phyloP scores from a whole-genome alignment of 2,888 invertebrate species.

The Eurytoma californica region DNA sequence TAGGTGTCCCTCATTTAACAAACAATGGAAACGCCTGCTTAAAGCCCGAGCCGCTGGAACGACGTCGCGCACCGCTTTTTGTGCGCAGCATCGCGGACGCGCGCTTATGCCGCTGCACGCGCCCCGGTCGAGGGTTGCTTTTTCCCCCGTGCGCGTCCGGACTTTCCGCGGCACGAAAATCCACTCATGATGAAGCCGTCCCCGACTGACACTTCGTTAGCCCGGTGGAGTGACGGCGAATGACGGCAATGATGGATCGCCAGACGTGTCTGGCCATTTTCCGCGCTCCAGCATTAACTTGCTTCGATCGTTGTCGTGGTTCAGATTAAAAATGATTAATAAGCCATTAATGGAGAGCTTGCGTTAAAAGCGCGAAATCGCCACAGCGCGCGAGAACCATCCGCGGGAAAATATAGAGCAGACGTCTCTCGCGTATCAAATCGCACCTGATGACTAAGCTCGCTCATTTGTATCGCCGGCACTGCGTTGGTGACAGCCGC shows the following conservation, averaged over 20 bases:
- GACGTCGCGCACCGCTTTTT: not conserved
- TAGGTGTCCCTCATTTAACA: slow-evolving; percentile 31
- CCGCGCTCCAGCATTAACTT: too few species aligned
- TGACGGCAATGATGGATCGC: not conserved
- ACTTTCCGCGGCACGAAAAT: slow-evolving; percentile 22
- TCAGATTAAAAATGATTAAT: too few species aligned
- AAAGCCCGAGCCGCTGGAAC: not conserved
- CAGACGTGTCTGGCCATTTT: not conserved
- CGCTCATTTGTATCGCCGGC: slow-evolving; percentile 32
- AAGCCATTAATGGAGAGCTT: too few species aligned
- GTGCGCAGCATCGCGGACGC: too few species aligned
- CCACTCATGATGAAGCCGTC: slow-evolving; percentile 7
- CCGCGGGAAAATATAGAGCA: not conserved
- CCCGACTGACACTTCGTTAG: not conserved
- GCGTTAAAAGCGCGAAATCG: too few species aligned
- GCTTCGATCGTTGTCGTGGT: too few species aligned
- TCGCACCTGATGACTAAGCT: slow-evolving; percentile 33
- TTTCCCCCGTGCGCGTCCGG: not conserved
- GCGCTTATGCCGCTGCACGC: not conserved
- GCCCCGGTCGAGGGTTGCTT: not conserved
- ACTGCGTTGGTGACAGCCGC: not conserved
- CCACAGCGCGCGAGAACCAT: too few species aligned
- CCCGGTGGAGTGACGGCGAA: not conserved
- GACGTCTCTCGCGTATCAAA: not conserved
- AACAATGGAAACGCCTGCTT: slow-evolving; percentile 29